Evolutionary conservation across 2,797 vertebrate species (phyloP).

Genomic region (Podarcis siculus): DNA sequence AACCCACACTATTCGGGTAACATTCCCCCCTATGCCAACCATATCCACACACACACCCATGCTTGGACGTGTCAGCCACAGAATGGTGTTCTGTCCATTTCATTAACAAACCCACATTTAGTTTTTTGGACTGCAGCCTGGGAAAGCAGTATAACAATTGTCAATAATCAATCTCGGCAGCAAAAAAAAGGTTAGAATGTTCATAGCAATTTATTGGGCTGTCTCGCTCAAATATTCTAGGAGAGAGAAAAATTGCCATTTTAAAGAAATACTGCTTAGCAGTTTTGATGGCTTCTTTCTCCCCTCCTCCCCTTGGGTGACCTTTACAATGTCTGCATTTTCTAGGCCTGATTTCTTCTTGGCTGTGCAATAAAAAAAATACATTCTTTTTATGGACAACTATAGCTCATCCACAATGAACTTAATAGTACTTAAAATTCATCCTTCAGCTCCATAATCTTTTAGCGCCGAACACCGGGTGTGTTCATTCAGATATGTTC

Average conservation of each 20-base stretch:
- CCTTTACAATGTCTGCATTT: not conserved
- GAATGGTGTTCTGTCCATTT: not conserved
- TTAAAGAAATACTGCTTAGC: constrained; percentile 10
- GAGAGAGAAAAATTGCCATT: not conserved
- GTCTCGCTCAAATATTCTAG: not conserved
- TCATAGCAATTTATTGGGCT: not conserved
- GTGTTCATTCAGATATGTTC: not conserved
- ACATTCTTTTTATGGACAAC: constrained; percentile 18
- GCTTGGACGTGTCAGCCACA: not conserved
- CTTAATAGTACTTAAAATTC: not conserved
- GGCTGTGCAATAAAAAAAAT: not conserved
- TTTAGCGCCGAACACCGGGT: not conserved
- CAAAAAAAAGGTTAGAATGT: not conserved
- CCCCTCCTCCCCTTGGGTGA: not conserved
- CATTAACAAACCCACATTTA: not conserved
- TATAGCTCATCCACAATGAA: not conserved
- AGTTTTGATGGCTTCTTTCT: constrained; percentile 5
- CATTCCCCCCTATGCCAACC: too few relatives aligned
- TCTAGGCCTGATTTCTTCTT: constrained; percentile 9
- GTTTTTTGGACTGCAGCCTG: not conserved
- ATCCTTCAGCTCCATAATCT: not conserved
- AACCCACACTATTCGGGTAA: too few relatives aligned
- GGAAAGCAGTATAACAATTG: not conserved
- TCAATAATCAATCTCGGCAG: not conserved
- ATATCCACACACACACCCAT: too few relatives aligned